Evolutionary conservation across 2,888 invertebrate genomes (phyloP), one percentile per base, ranked within the genome.

Genomic region (Odontocerum albicorne): DNA sequence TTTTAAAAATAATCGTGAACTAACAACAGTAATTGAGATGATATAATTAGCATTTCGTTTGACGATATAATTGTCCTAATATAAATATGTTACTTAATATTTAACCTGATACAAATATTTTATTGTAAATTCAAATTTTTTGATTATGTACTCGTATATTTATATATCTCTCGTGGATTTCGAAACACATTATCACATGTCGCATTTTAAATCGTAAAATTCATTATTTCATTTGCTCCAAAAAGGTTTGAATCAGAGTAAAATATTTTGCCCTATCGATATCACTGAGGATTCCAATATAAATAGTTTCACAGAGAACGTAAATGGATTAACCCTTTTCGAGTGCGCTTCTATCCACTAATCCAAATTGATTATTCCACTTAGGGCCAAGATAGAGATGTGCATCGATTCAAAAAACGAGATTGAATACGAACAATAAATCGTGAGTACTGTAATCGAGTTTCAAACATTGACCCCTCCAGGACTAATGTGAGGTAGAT

Each of bases 381-480:
- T 53, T 53, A 53, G 27, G 16, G 27, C 52, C 38, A 17, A 40
- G 49, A 53, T 47, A 33, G 35, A 40, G 52, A 53, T 53, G 52
- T 53, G 52, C 52, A 53, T 46, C 46, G 46, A 44, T 53, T 53
- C 52, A 46, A 53, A 52, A 53, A 53, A 53, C 46, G 17, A 53
- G 52, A 53, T 53, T 53, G 52, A 53, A 53, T 53, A 46, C 52
- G 46, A 33, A 46, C 51, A 45, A 46, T 53, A 53, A 53, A 53
- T 53, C 46, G 39, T 46, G 15, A 19, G 20, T n/a, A 15, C 15
- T 35, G 13, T 31, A 50, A 50, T 50, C 17, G 33, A 50, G 32
- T 50, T 50, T 36, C 35, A 36, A 46, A 33, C 46, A 46, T 46
- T 43, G 35, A 33, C 33, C 32, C 10, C 33, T 16, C 17, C 15